Base-by-base conservation (phyloP, 2,888 invertebrate genomes). In the Drosophila melanosoma region DNA sequence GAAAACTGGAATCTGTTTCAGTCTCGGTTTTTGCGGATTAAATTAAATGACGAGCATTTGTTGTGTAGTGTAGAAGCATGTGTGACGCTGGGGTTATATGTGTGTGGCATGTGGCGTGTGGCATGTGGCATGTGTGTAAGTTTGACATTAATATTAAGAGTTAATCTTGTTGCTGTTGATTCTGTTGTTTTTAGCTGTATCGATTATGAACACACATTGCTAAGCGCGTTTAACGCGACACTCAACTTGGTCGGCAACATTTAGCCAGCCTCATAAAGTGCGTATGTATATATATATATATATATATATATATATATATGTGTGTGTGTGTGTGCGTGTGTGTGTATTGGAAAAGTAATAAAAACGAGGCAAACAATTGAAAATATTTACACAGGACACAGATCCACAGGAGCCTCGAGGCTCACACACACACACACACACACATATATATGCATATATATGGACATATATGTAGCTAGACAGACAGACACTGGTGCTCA, bases 341-440 rank as follows among this genome's bases (percentile, higher is more conserved):
- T 67, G 63, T 68, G 74, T 57, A 69, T 65, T 54, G 56, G 38
- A 73, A 80, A 85, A 89, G 89, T 84, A 85, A 89, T 85, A 85
- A 87, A 80, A 85, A 76, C 87, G 89, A 87, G 73, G 78, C 84
- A 84, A 85, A 89, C 85, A 85, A 90, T 90, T 89, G 89, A 89
- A 87, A 83, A 84, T 89, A 86, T 86, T 86, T 89, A 89, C 90
- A 87, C 85, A 85, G 88, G 86, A 89, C 90, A 89, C 90, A 79
- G 79, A 87, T 60, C 70, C 66, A 80, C 70, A 76, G 59, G 40
- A 35, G 15, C 12, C 48, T 8, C 45, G 15, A 45, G 23, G 45
- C 33, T 6, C 17, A 62, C 57, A 20, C 29, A 35, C 60, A 57
- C n/a, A n/a, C n/a, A n/a, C n/a, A n/a, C n/a, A n/a, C n/a, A n/a